Evolutionary conservation across 2,888 invertebrate genomes (phyloP).

Genomic region (Drosophila flavopinicola): DNA sequence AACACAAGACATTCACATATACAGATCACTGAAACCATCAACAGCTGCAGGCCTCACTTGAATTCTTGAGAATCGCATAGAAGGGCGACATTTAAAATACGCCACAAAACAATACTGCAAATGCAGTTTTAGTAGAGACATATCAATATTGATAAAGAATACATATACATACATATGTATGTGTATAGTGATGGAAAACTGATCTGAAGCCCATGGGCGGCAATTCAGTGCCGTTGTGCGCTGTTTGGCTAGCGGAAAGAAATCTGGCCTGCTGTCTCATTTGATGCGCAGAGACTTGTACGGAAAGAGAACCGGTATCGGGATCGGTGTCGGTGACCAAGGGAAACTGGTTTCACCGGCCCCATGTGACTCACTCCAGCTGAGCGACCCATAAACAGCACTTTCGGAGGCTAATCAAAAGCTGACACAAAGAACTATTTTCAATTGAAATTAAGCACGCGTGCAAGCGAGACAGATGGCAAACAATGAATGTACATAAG

Average conservation of each 20-base stretch:
- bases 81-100: not conserved
- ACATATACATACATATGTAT: no score
- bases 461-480: slow-evolving; percentile 38
- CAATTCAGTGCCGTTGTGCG: slow-evolving; percentile 11
- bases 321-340: slow-evolving; percentile 19
- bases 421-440: slow-evolving; percentile 63
- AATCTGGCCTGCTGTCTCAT: slow-evolving; percentile 34
- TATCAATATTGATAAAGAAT: no score
- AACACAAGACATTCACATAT: no score
- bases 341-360: slow-evolving; percentile 63
- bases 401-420: slow-evolving; percentile 59
- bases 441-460: slow-evolving; percentile 55
- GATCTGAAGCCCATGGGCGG: slow-evolving; percentile 14
- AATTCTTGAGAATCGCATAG: no score
- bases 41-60: no score
- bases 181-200: slow-evolving; percentile 17
- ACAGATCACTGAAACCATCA: not conserved
- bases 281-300: slow-evolving; percentile 24
- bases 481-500: slow-evolving; percentile 30
- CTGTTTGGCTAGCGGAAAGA: slow-evolving; percentile 22
- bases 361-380: slow-evolving; percentile 63
- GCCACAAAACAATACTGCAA: no score
- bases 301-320: slow-evolving; percentile 43
- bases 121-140: no score
- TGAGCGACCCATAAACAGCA: slow-evolving; percentile 19